Evolutionary conservation across 2,888 invertebrate genomes (phyloP), one percentile per base, ranked within the genome.

Genomic region (Phengaris alcon): DNA sequence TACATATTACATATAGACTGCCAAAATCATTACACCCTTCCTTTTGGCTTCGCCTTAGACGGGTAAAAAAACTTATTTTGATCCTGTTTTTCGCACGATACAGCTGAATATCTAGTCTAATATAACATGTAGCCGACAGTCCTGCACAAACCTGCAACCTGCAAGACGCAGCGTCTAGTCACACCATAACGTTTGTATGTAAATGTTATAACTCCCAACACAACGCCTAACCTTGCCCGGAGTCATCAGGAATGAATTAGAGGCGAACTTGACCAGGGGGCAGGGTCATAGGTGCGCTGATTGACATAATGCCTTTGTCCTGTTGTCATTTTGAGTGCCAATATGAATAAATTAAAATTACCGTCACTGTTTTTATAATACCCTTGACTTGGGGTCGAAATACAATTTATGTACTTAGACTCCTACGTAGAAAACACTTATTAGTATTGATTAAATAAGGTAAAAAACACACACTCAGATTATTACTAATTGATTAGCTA

Each of bases 251-350:
- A 85, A 90, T 87, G 86, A 87, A 87, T 91, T 90, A 90, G 87
- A 85, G 83, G 84, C 88, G 90, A 88, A 91, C 90, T 93, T 92
- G 93, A 93, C 93, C 92, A 91, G 77, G 84, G 80, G 86, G 86
- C 84, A 84, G 83, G 80, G 84, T 86, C 85, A 83, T 80, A 78
- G 75, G 79, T 85, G 88, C 88, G 70, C 82, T 91, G 90, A 90
- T 86, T 89, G 91, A 90, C 90, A 85, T 82, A 78, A 79, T 82
- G 80, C 70, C 75, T 78, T 78, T 80, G 79, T 78, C 76, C 51
- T 70, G 74, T 81, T 83, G 78, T 81, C 80, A 85, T 87, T 85
- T 86, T 87, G 84, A 59, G 22, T 59, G 64, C 13, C 35, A 44
- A 64, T 64, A 44, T 64, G 64, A 64, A 64, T 64, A 64, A 6